Conservation (phyloP, 2,888 invertebrate genomes). For the Plemyria rubiginata region DNA sequence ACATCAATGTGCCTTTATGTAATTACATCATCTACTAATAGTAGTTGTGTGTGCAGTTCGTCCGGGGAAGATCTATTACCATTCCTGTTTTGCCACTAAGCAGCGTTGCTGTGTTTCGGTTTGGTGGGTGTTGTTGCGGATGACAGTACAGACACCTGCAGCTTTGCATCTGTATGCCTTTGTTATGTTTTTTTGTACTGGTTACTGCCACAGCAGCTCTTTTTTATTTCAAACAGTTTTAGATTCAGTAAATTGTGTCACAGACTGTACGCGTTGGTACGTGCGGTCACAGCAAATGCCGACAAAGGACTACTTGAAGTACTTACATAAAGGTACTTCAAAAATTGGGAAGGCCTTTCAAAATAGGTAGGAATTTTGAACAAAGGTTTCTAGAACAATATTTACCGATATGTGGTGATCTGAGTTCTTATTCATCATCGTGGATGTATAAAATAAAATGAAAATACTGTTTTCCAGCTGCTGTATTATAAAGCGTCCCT, state of each 20-base stretch:
- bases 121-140: too few relatives aligned
- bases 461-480: not conserved
- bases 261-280: slow-evolving; percentile 26
- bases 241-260: slow-evolving; percentile 6
- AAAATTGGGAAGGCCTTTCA: slow-evolving; percentile 19
- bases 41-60: too few relatives aligned
- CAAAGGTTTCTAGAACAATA: slow-evolving; percentile 22
- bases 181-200: too few relatives aligned
- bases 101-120: too few relatives aligned
- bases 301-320: slow-evolving; percentile 29
- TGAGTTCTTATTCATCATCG: slow-evolving; percentile 16
- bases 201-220: too few relatives aligned
- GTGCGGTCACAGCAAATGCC: slow-evolving; percentile 32
- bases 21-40: not conserved
- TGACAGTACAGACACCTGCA: too few relatives aligned
- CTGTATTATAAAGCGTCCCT: too few relatives aligned
- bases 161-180: too few relatives aligned
- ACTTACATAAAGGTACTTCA: slow-evolving; percentile 20
- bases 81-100: too few relatives aligned
- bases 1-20: not conserved
- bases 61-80: too few relatives aligned
- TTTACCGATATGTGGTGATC: slow-evolving; percentile 15
- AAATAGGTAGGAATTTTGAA: slow-evolving; percentile 26
- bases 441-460: slow-evolving; percentile 4
- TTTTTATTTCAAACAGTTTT: too few relatives aligned